Base-by-base conservation (phyloP, 64 coral and sea anemone species). In the Porites australiensis region DNA sequence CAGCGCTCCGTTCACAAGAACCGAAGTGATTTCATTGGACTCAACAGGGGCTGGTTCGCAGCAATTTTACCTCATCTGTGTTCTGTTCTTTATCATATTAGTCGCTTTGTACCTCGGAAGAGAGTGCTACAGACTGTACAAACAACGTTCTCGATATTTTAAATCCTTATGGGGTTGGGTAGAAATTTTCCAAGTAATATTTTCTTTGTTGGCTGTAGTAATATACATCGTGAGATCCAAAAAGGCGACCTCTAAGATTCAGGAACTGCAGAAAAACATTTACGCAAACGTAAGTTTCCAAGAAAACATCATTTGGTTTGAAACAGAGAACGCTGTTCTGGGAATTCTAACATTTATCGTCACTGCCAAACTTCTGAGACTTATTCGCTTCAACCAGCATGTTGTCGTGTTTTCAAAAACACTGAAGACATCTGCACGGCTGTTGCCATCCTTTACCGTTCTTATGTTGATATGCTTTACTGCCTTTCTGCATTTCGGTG, bases 41-140 rank as follows among this genome's bases (percentile, higher is more conserved):
- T 75, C 92, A 13, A 49, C 92, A 18, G 92, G 83, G 14, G 69
- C 67, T 5, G 74, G 62, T 4, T 47, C 92, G 15, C 54, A 68
- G 7, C 53, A 89, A 46, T 94, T 94, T 57, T 94, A 85, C 50
- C 45, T 82, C 13, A 49, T 94, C 23, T 94, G 92, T 64, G 58
- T 89, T 16, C 79, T 94, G 18, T 43, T 94, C 5, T 94, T 94
- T 21, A 54, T 94, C 21, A 74, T 89, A 47, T 94, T 94, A 43
- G 87, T 94, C 20, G 6, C 89, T 14, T 72, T 82, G 15, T 94
- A 89, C 58, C 20, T 89, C 58, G 87, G 88, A 77, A 44, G 59
- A n/a, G 92, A 94, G 79, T 76, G 77, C 57, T 89, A 88, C 77
- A 55, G 71, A 49, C 16, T 94, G 11, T 73, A 68, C 5, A 60